A percentile compares a stretch with the other conserved stretches of the same genome.
Conservation (phyloP, 1,140 invertebrate species). For the Goniozus legneri region DNA sequence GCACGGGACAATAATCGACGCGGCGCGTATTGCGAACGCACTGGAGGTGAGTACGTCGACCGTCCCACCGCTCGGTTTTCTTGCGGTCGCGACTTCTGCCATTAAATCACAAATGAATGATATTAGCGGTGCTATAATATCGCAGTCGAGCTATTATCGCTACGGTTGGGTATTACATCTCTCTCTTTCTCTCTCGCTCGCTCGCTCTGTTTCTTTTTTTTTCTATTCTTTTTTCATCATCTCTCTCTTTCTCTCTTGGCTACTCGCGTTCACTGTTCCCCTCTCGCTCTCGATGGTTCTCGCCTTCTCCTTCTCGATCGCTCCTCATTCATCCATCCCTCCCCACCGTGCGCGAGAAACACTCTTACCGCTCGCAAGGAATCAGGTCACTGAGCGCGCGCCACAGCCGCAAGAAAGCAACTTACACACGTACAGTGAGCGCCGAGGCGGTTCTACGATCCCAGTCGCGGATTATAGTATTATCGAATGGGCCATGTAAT, state of each 20-base stretch:
- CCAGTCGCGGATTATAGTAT: constrained; percentile 47
- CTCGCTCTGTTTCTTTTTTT: constrained; percentile 22
- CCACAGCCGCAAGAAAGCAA: constrained; percentile 53
- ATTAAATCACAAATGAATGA: constrained; percentile 54
- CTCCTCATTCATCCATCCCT: constrained; percentile 12
- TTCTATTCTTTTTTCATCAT: constrained; percentile 5
- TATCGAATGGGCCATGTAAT: constrained; percentile 46
- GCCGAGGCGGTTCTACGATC: no score
- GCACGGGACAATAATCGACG: no score
- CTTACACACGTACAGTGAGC: no score
- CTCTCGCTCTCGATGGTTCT: constrained; percentile 17
- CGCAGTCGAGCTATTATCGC: constrained; percentile 51
- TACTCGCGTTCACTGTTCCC: constrained; percentile 6
- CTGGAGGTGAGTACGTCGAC: no score
- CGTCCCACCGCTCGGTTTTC: background rate
- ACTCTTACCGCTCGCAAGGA: constrained; percentile 50
- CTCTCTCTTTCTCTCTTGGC: constrained; percentile 11
- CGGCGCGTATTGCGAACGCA: no score
- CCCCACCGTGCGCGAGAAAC: constrained; percentile 32
- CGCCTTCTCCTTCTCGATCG: constrained; percentile 19
- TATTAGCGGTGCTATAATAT: constrained; percentile 54
- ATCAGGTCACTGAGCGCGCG: constrained; percentile 56
- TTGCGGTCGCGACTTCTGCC: constrained; percentile 32
- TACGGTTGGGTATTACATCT: constrained; percentile 54
- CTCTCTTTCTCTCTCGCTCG: constrained; percentile 24